Percentiles rank a stretch among this genome's conserved stretches.
These are phyloP conservation scores for Platycheirus albimanus DNA, from an alignment of 2,888 invertebrate genomes.

Conservation along the genomic window DNA sequence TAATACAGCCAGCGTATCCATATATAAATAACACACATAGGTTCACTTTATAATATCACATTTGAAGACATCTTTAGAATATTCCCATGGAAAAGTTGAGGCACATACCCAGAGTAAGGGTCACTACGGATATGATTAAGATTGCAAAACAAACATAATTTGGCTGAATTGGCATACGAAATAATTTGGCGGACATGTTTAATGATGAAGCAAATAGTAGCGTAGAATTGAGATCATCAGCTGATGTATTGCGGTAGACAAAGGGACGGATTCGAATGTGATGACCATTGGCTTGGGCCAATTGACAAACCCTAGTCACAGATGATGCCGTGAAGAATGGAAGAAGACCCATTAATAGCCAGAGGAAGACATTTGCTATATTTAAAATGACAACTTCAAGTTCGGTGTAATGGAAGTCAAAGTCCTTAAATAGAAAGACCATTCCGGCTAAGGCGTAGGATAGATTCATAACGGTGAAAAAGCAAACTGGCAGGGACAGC, in stretches of 20 bases:
- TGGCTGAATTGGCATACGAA: constrained; percentile 88
- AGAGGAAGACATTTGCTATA: constrained; percentile 84
- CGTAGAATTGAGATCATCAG: constrained; percentile 89
- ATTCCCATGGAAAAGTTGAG: constrained; percentile 79
- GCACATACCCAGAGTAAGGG: constrained; percentile 89
- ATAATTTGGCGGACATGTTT: constrained; percentile 89
- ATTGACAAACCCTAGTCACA: constrained; percentile 88
- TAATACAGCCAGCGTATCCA: no score
- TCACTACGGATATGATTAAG: constrained; percentile 84
- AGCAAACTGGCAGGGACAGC: constrained; percentile 89
- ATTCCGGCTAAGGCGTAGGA: constrained; percentile 89
- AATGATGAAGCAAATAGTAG: constrained; percentile 90
- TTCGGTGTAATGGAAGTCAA: constrained; percentile 84
- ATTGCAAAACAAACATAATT: constrained; percentile 87
- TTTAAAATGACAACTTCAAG: constrained; percentile 87
- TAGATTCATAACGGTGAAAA: constrained; percentile 89
- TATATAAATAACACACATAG: constrained; percentile 57
- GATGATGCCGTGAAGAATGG: constrained; percentile 87
- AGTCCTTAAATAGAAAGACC: constrained; percentile 87
- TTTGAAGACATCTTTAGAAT: constrained; percentile 74
- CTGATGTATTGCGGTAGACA: constrained; percentile 90
- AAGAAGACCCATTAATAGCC: constrained; percentile 79
- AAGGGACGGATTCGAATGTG: constrained; percentile 91
- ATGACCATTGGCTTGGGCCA: constrained; percentile 89
- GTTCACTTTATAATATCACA: constrained; percentile 14